Conservation (phyloP, 2,888 invertebrate genomes). For the Xanthia togata region DNA sequence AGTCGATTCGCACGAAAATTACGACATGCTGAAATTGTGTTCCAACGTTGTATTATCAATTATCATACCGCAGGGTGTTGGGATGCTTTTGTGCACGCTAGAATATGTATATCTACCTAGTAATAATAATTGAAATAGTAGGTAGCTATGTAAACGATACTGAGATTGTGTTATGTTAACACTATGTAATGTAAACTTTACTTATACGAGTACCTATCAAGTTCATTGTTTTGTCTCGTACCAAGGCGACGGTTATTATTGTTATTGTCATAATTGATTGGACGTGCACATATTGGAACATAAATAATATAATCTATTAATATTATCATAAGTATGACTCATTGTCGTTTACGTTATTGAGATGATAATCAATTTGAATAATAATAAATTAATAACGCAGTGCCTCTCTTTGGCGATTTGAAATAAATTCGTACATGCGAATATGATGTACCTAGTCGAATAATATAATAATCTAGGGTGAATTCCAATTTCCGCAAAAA, state of each 20-base stretch:
- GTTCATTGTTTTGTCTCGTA: constrained; percentile 76
- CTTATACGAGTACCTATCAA: constrained; percentile 66
- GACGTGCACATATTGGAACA: constrained; percentile 67
- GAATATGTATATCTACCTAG: constrained; percentile 51
- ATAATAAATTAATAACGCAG: constrained; percentile 34
- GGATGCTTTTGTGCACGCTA: constrained; percentile 64
- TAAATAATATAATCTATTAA: constrained; percentile 59
- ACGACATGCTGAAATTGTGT: constrained; percentile 76
- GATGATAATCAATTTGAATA: constrained; percentile 31
- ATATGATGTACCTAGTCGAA: constrained; percentile 68
- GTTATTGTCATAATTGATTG: constrained; percentile 72
- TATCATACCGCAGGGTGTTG: constrained; percentile 62
- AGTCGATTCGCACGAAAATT: too few relatives aligned
- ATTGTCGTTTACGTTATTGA: constrained; percentile 46
- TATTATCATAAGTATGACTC: constrained; percentile 55
- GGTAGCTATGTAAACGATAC: constrained; percentile 52
- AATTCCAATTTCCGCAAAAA: constrained; percentile 88
- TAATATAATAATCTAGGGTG: constrained; percentile 78
- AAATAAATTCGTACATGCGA: constrained; percentile 54
- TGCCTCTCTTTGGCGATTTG: background rate
- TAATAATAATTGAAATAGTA: constrained; percentile 59
- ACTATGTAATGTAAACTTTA: constrained; percentile 66
- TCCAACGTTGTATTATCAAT: constrained; percentile 75
- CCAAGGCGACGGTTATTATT: constrained; percentile 67
- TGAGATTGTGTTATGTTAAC: constrained; percentile 60